Evolutionary conservation across 2,888 invertebrate species (phyloP), one percentile per base, ranked within the genome.

Genomic region (Cantharis flavilabris): DNA sequence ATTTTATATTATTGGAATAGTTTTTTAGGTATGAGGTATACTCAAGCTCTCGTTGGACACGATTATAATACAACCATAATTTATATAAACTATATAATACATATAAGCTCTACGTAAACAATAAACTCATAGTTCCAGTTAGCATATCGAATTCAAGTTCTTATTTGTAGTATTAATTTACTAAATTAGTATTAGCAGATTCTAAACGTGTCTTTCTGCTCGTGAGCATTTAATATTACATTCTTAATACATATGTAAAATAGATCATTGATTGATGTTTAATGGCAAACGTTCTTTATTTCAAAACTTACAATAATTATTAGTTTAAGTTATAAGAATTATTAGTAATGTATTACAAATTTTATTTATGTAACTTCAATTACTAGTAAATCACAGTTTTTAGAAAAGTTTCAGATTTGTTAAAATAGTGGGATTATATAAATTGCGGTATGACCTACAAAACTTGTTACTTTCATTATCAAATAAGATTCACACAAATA

Each of bases 381-480:
- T n/a, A 49, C 49, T 49, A 49, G 49, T 49, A 49, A 49, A 49
- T 49, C 49, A 49, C 49, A 49, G n/a, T 49, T 49, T 49, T 49
- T 49, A 49, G 49, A 49, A n/a, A 49, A 49, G 49, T 49, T 49
- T 49, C 7, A 49, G 9, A 49, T 49, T 49, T 49, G 49, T 49
- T 49, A 49, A 33, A 33, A 49, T 13, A 49, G 49, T 49, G 49
- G n/a, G n/a, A 49, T 49, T 49, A 67, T 67, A 67, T 23, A 23
- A 67, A 67, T 67, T 23, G 26, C 23, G 13, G n/a, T 67, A 26
- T 67, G 65, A 26, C 65, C 65, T 67, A 67, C 65, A 67, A 67
- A 49, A 23, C 13, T 67, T 67, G 26, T 77, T 74, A 77, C 74
- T 77, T 77, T 77, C 71, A 26, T 73, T 73, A 71, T 75, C 71